These are phyloP conservation scores for Thereva nobilitata DNA, from an alignment of 2,888 invertebrate species.

Conservation along the genomic window DNA sequence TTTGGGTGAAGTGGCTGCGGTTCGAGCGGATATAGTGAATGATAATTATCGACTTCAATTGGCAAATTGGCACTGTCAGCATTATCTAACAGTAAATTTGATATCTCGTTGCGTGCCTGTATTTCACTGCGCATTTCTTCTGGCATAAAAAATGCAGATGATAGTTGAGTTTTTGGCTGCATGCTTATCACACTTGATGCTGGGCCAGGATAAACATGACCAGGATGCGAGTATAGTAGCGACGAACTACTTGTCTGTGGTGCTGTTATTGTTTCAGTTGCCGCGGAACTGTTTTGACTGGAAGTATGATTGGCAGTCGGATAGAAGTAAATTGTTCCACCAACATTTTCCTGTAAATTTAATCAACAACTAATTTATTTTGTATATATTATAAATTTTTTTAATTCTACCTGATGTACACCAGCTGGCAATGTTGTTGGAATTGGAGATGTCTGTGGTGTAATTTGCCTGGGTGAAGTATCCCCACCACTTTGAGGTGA, in stretches of 20 bases:
- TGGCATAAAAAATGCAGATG: constrained; percentile 78
- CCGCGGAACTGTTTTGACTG: constrained; percentile 54
- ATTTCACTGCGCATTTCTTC: constrained; percentile 72
- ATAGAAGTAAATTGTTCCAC: constrained; percentile 95
- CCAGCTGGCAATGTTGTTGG: constrained; percentile 54
- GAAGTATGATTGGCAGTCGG: constrained; percentile 65
- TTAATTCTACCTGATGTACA: constrained; percentile 55
- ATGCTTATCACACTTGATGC: constrained; percentile 57
- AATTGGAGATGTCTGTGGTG: constrained; percentile 61
- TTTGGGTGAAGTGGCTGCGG: constrained; percentile 65
- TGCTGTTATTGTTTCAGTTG: constrained; percentile 50
- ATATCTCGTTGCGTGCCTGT: constrained; percentile 57
- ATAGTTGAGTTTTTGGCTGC: constrained; percentile 57
- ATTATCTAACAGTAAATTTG: constrained; percentile 73
- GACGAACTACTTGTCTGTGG: constrained; percentile 50
- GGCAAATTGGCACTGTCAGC: constrained; percentile 69
- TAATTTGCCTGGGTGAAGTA: constrained; percentile 60
- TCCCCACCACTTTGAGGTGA: constrained; percentile 54
- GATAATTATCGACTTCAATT: constrained; percentile 86
- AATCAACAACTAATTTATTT: constrained; percentile 1
- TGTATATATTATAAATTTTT: constrained; percentile 16
- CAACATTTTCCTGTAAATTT: constrained; percentile 76
- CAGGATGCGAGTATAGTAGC: constrained; percentile 50
- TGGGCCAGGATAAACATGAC: constrained; percentile 58
- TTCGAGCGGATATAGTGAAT: constrained; percentile 85